Evolutionary conservation across 2,888 invertebrate species (phyloP).

Genomic region (Chloroclystis v-ata): DNA sequence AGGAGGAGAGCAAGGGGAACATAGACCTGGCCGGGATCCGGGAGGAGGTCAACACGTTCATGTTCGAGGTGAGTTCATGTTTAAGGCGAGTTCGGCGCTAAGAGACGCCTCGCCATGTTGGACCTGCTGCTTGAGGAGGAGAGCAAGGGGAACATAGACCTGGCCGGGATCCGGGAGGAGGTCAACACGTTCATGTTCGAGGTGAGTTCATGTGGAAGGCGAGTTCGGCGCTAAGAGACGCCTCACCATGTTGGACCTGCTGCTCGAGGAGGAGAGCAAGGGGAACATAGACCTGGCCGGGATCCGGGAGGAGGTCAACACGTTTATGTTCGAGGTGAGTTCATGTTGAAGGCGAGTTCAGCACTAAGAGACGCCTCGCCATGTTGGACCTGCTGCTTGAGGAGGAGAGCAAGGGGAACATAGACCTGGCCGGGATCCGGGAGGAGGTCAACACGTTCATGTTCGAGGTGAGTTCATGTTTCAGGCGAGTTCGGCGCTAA

Average conservation of each 20-base stretch:
- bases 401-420: slow-evolving; percentile 62
- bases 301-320: slow-evolving; percentile 84
- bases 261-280: slow-evolving; percentile 78
- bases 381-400: slow-evolving; percentile 82
- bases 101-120: slow-evolving; percentile 80
- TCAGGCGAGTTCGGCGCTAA: slow-evolving; percentile 41
- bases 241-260: slow-evolving; percentile 81
- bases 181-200: slow-evolving; percentile 83
- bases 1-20: slow-evolving; percentile 76
- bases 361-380: slow-evolving; percentile 73
- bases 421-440: no score
- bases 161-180: slow-evolving; percentile 82
- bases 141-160: slow-evolving; percentile 76
- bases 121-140: slow-evolving; percentile 81
- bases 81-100: slow-evolving; percentile 29
- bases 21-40: slow-evolving; percentile 80
- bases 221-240: slow-evolving; percentile 57
- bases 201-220: slow-evolving; percentile 16
- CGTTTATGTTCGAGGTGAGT: slow-evolving; percentile 76
- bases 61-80: slow-evolving; percentile 59
- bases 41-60: slow-evolving; percentile 86
- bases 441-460: no score
- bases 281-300: slow-evolving; percentile 79
- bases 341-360: slow-evolving; percentile 11
- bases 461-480: no score